Evolutionary conservation across 2,888 invertebrate species (phyloP).

Genomic region (Deilephila elpenor): DNA sequence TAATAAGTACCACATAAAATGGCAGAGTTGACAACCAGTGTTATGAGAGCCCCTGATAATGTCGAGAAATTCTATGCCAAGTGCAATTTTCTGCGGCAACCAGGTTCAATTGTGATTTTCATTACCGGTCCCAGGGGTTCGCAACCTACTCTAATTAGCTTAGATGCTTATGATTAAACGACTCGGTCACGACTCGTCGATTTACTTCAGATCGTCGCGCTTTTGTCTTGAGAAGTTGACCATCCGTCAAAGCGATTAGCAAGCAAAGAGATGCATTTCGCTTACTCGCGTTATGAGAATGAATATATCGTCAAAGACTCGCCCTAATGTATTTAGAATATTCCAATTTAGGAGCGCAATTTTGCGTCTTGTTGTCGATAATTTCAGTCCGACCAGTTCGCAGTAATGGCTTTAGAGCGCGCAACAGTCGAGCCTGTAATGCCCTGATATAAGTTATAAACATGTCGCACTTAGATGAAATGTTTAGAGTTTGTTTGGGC

Average conservation of each 20-base stretch:
- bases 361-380: conserved; percentile 35
- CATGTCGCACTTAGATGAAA: conserved; percentile 40
- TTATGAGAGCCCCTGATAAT: conserved; percentile 44
- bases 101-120: conserved; percentile 81
- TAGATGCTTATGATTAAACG: conserved; percentile 82
- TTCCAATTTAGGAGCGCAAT: conserved; percentile 35
- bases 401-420: conserved; percentile 51
- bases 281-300: conserved; percentile 49
- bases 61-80: conserved; percentile 67
- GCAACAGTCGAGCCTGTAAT: conserved; percentile 46
- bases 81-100: conserved; percentile 76
- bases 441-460: conserved; percentile 46
- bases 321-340: conserved; percentile 23
- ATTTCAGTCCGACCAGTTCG: conserved; percentile 43
- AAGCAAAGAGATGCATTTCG: conserved; percentile 52
- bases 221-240: conserved; percentile 71
- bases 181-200: conserved; percentile 78
- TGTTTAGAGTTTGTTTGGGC: conserved; percentile 30
- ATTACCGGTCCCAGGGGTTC: conserved; percentile 78
- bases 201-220: conserved; percentile 77
- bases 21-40: conserved; percentile 46
- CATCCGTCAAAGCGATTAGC: conserved; percentile 64
- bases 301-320: conserved; percentile 42
- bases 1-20: conserved; percentile 5
- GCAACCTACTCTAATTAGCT: conserved; percentile 83